Percentiles rank a stretch among this genome's conserved stretches.
Conservation (phyloP, 1,140 invertebrate species). For the Lordiphosa mommai region DNA sequence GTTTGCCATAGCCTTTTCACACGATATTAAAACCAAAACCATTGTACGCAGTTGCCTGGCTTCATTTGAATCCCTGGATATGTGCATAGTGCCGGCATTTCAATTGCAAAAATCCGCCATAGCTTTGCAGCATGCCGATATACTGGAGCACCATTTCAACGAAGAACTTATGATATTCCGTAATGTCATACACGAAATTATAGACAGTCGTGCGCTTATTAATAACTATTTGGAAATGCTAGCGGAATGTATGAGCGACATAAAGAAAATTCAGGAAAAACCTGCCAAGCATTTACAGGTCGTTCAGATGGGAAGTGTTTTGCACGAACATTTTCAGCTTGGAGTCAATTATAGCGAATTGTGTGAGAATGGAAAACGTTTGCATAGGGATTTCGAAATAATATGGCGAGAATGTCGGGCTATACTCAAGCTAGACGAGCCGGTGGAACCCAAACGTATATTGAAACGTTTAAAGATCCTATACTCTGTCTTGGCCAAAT, state of each 20-base stretch:
- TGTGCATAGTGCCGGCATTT: conserved; percentile 61
- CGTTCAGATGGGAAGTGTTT: conserved; percentile 52
- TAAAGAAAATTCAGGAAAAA: conserved; percentile 10
- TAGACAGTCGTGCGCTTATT: conserved; percentile 57
- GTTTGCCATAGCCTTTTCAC: conserved; percentile 64
- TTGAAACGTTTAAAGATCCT: conserved; percentile 71
- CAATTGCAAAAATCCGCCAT: conserved; percentile 20
- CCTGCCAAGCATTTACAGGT: conserved; percentile 25
- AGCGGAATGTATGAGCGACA: conserved; percentile 15
- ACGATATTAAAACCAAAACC: conserved; percentile 61
- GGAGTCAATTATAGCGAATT: conserved; percentile 38
- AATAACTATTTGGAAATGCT: conserved; percentile 57
- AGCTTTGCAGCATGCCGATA: conserved; percentile 28
- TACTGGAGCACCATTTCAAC: conserved; percentile 66
- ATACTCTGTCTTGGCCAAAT: conserved; percentile 56
- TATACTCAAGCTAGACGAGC: conserved; percentile 27
- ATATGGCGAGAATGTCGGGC: conserved; percentile 66
- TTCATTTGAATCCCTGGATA: conserved; percentile 64
- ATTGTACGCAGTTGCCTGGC: conserved; percentile 67
- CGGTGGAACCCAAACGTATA: conserved; percentile 46
- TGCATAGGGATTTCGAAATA: conserved; percentile 50
- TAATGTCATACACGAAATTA: conserved; percentile 64
- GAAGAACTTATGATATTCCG: conserved; percentile 59
- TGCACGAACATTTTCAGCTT: conserved; percentile 56
- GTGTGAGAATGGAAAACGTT: conserved; percentile 15